Conservation (phyloP, 2,888 invertebrate species). For the Chloroclystis v-ata region DNA sequence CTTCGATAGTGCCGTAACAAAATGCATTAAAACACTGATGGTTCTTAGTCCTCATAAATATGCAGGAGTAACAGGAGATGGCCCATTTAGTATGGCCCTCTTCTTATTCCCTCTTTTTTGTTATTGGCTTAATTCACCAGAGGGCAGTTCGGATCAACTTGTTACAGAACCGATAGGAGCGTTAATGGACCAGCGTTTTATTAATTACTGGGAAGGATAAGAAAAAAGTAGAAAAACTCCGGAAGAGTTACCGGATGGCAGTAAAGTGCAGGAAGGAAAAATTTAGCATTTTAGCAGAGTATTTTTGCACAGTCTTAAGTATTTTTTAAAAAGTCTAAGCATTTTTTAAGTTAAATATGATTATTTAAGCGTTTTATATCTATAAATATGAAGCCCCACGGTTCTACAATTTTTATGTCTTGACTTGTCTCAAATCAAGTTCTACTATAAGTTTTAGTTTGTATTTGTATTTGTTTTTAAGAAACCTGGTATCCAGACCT, state of each 20-base stretch:
- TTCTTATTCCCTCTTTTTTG: constrained; percentile 62
- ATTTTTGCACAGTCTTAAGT: too few species aligned
- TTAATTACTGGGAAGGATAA: constrained; percentile 53
- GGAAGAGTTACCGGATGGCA: constrained; percentile 10
- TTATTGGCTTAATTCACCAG: constrained; percentile 72
- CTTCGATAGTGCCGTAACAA: constrained; percentile 32
- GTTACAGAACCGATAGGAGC: constrained; percentile 59
- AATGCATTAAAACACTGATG: constrained; percentile 54
- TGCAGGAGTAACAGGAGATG: constrained; percentile 71
- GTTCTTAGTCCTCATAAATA: constrained; percentile 66
- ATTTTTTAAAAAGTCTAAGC: too few species aligned
- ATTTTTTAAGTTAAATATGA: too few species aligned
- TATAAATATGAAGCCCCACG: too few species aligned
- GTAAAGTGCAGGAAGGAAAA: constrained; percentile 1
- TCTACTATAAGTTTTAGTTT: too few species aligned
- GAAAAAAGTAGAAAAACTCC: constrained; percentile 24
- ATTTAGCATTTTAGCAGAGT: background rate
- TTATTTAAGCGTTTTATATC: too few species aligned
- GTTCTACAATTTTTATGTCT: too few species aligned
- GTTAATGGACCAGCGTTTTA: constrained; percentile 68
- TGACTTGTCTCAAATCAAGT: too few species aligned
- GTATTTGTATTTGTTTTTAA: too few species aligned
- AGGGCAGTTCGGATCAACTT: constrained; percentile 68
- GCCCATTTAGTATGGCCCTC: constrained; percentile 62
- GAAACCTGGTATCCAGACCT: too few species aligned